Conservation (phyloP, 2,113 vertebrate species). For the Callorhinus ursinus region DNA sequence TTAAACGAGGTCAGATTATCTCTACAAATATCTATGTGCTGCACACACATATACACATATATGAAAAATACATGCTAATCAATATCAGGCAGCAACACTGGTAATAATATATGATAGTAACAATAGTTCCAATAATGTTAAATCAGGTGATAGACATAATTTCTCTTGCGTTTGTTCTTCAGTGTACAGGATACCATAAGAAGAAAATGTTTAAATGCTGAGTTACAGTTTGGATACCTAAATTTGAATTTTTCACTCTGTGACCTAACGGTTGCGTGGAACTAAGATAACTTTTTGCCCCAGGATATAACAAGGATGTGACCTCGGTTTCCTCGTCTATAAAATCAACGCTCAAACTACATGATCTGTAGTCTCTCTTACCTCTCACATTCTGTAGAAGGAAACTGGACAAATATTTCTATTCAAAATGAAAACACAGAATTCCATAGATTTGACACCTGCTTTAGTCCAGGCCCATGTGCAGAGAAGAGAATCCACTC, state of each 20-base stretch:
- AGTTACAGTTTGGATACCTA: background rate
- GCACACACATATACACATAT: background rate
- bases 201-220: background rate
- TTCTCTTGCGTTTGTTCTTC: background rate
- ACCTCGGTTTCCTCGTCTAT: background rate
- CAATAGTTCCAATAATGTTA: rapidly evolving
- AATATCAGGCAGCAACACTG: background rate
- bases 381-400: background rate
- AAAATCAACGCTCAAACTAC: background rate
- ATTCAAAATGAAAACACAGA: background rate
- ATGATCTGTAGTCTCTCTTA: background rate
- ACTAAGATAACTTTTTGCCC: background rate
- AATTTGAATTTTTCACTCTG: background rate
- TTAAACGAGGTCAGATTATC: background rate
- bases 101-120: too few relatives aligned
- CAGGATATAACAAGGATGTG: too few relatives aligned
- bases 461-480: rapidly evolving
- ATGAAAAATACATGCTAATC: background rate
- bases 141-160: background rate
- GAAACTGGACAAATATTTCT: background rate
- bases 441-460: background rate
- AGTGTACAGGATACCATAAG: background rate
- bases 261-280: background rate
- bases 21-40: background rate
- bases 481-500: background rate